Base-by-base conservation (phyloP, 2,888 invertebrate genomes). In the Conchocele bisecta region DNA sequence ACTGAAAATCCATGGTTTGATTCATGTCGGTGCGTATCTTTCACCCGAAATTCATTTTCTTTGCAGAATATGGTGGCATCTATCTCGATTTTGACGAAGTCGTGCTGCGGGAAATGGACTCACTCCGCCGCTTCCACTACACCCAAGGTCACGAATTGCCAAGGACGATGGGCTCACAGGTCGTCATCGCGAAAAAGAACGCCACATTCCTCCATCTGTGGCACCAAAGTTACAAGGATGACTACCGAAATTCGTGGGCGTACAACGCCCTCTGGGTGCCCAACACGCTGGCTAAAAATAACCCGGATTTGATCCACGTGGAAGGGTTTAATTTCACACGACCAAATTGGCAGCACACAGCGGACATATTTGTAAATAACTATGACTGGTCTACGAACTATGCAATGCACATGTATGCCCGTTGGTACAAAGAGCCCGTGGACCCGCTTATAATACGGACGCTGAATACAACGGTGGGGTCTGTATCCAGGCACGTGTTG, bases 281-380 rank as follows among this genome's bases (percentile, higher is more conserved):
- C 3, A 29, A 35, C 44, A 54, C 39, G 17, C 37, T 63, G 1
- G 54, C 63, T 6, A 63, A 63, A 31, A 26, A 11, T 2, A 41
- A 63, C 28, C 63, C 63, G 9, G 42, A 42, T 33, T 22, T 63
- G 20, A 63, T 63, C 17, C 63, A 63, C 42, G 44, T 63, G 5
- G 63, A 63, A 13, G 63, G 63, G 1, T 63, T 33, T 44, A 63
- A 63, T 35, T 63, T 63, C 37, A 63, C 63, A 7, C 42, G 63
- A 3, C 63, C 63, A 5, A 61, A 39, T 29, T 50, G 41, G 24
- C 20, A 29, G 17, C 13, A 35, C 0, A 39, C 29, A 4, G 22
- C 6, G 9, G 15, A 26, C 13, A 61, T 61, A 37, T 51, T 35
- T 39, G 20, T 29, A 6, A 15, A 26, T 4, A 61, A 61, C 22